Conservation (phyloP, 2,888 invertebrate species). For the Drosophila kokeensis region DNA sequence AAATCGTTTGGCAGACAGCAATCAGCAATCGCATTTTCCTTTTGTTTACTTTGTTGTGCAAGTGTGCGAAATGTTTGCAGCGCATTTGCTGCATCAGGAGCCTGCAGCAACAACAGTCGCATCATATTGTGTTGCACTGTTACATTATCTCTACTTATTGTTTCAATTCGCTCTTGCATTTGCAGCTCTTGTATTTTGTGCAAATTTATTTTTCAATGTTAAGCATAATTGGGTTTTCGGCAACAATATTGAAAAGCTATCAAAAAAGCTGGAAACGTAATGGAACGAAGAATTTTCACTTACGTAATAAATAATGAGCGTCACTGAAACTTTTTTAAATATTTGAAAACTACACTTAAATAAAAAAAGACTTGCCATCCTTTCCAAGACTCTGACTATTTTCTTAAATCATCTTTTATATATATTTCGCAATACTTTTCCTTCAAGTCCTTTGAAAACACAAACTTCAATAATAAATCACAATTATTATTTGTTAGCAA, state of each 20-base stretch:
- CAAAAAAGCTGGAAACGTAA: not conserved
- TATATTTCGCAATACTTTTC: too few species aligned
- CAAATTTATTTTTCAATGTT: not conserved
- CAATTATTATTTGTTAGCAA: too few species aligned
- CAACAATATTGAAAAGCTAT: not conserved
- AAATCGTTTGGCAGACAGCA: conserved; percentile 41
- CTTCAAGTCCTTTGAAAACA: not conserved
- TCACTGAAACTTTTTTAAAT: not conserved
- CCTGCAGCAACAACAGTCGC: conserved; percentile 14
- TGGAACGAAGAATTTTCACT: not conserved
- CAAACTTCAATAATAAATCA: not conserved
- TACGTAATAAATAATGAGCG: not conserved
- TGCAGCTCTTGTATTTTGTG: conserved; percentile 2
- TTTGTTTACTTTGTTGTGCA: conserved; percentile 52
- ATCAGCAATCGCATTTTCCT: conserved; percentile 33
- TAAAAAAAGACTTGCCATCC: not conserved
- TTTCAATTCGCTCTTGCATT: conserved; percentile 24
- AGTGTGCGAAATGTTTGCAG: conserved; percentile 38
- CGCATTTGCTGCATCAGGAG: conserved; percentile 36
- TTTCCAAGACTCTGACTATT: too few species aligned
- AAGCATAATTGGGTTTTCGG: conserved; percentile 10
- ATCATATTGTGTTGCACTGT: conserved; percentile 42
- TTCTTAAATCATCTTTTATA: too few species aligned
- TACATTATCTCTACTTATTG: conserved; percentile 51
- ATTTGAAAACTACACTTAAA: not conserved